Evolutionary conservation across 2,797 vertebrate species (phyloP).

Genomic region (Danio kyathit): DNA sequence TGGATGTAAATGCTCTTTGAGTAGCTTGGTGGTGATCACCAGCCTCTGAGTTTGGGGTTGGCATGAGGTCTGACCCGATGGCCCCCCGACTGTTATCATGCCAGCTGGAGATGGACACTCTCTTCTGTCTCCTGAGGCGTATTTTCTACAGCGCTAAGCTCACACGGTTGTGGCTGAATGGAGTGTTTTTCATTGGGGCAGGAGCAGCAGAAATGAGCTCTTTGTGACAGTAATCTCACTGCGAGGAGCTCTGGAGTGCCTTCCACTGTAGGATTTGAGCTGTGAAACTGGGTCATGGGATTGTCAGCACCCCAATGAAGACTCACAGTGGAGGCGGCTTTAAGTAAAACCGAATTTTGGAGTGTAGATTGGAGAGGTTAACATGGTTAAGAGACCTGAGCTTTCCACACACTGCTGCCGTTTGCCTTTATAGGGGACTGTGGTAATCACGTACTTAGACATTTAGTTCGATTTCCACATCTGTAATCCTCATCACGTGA

Average conservation of each 20-base stretch:
- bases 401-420: slow-evolving; percentile 46
- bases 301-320: slow-evolving; percentile 56
- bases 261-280: slow-evolving; percentile 49
- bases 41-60: slow-evolving; percentile 25
- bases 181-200: slow-evolving; percentile 32
- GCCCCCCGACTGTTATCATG: slow-evolving; percentile 32
- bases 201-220: slow-evolving; percentile 50
- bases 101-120: slow-evolving; percentile 42
- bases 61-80: slow-evolving; percentile 40
- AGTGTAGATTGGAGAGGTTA: slow-evolving; percentile 52
- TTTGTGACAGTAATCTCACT: slow-evolving; percentile 59
- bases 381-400: slow-evolving; percentile 57
- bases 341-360: slow-evolving; percentile 19
- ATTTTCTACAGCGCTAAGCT: slow-evolving; percentile 42
- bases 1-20: slow-evolving; percentile 21
- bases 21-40: slow-evolving; percentile 24
- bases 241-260: slow-evolving; percentile 51
- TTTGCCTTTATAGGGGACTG: slow-evolving; percentile 43
- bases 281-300: slow-evolving; percentile 63
- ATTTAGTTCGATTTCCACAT: slow-evolving; percentile 58
- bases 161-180: slow-evolving; percentile 42
- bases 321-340: slow-evolving; percentile 36
- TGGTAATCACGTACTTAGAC: slow-evolving; percentile 50
- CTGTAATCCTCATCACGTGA: slow-evolving; percentile 54
- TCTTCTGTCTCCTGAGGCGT: slow-evolving; percentile 17